These are phyloP conservation scores for Branchipolynoe longqiensis DNA, from an alignment of 2,888 invertebrate genomes.

Conservation along the genomic window DNA sequence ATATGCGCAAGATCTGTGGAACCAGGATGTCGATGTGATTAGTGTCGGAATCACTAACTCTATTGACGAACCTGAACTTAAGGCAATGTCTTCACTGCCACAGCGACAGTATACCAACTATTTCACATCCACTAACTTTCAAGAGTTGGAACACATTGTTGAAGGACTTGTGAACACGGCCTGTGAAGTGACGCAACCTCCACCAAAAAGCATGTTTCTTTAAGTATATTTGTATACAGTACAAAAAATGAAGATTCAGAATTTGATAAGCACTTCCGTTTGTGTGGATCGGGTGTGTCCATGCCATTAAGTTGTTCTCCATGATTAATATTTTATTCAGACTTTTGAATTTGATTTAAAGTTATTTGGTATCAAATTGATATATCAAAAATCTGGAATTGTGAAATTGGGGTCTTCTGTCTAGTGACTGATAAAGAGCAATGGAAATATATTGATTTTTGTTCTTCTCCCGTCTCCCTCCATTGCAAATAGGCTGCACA, in stretches of 20 bases:
- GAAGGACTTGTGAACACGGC: not conserved
- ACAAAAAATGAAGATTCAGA: not conserved
- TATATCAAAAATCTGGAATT: not conserved
- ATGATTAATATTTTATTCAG: not conserved
- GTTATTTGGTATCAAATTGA: not conserved
- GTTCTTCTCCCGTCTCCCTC: not conserved
- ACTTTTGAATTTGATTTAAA: not conserved
- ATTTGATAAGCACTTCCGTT: too few species aligned
- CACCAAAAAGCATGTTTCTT: not conserved
- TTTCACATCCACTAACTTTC: conserved; percentile 67
- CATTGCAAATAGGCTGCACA: not conserved
- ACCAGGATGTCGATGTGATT: conserved; percentile 41
- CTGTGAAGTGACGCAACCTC: not conserved
- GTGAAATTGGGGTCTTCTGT: too few species aligned
- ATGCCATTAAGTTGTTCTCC: not conserved
- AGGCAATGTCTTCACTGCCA: conserved; percentile 60
- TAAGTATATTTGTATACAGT: not conserved
- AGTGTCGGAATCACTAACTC: conserved; percentile 59
- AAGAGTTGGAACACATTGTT: conserved; percentile 13
- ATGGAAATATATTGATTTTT: not conserved
- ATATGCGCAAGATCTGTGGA: conserved; percentile 34
- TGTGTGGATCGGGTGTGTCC: too few species aligned
- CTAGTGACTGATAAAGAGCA: too few species aligned
- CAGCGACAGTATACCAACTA: conserved; percentile 64
- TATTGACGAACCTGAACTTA: conserved; percentile 57